Conservation (phyloP, 1,140 invertebrate species). For the Drosophila albomicans region DNA sequence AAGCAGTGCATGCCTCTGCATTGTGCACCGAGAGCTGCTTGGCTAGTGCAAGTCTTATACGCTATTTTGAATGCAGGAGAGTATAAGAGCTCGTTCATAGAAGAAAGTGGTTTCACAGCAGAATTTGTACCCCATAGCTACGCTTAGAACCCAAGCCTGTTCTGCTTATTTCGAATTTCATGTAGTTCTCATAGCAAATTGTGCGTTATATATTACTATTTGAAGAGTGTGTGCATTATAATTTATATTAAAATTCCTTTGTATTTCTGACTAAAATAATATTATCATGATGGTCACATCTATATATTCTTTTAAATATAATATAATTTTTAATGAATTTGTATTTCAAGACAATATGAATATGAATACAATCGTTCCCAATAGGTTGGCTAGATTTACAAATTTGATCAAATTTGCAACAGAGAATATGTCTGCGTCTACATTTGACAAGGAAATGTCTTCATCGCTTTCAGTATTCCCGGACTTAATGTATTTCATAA, state of each 20-base stretch:
- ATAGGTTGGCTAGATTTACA: neutral
- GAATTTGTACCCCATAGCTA: too few relatives aligned
- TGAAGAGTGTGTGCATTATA: too few relatives aligned
- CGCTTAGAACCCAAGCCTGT: too few relatives aligned
- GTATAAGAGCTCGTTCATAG: neutral
- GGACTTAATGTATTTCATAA: neutral
- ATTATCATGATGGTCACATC: too few relatives aligned
- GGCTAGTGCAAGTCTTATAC: neutral
- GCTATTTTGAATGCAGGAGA: neutral
- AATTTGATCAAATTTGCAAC: neutral
- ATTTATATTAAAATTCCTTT: too few relatives aligned
- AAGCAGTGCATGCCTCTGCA: neutral
- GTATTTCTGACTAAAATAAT: too few relatives aligned
- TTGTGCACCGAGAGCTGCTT: neutral
- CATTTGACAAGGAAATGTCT: neutral
- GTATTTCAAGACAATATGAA: neutral
- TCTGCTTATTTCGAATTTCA: too few relatives aligned
- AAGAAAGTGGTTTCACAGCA: neutral
- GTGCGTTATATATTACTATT: too few relatives aligned
- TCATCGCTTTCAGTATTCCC: too few relatives aligned
- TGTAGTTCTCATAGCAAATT: too few relatives aligned
- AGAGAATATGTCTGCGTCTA: neutral
- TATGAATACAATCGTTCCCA: neutral
- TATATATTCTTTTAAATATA: too few relatives aligned
- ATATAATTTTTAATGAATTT: too few relatives aligned